phyloP scores from a whole-genome alignment of 2,113 vertebrate genomes.

The Cololabis saira region DNA sequence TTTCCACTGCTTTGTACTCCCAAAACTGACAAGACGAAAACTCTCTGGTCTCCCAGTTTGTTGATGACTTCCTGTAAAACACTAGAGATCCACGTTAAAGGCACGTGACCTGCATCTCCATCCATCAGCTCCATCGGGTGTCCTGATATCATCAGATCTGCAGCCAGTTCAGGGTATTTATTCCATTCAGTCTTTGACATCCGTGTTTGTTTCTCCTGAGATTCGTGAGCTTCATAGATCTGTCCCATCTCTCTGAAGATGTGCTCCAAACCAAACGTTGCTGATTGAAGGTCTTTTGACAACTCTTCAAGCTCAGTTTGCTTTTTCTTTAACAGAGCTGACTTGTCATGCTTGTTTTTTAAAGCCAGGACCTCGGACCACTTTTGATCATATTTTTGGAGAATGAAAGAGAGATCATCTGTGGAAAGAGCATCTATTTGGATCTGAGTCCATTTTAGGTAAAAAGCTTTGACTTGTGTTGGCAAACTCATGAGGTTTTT shows the following conservation, averaged over 20 bases:
- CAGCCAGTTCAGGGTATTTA: conserved; percentile 72
- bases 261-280: conserved; percentile 78
- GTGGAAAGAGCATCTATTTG: conserved; percentile 59
- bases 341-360: conserved; percentile 51
- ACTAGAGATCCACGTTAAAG: conserved; percentile 80
- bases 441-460: conserved; percentile 75
- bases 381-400: conserved; percentile 53
- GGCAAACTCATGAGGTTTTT: conserved; percentile 33
- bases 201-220: conserved; percentile 5
- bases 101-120: conserved; percentile 82
- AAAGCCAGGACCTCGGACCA: conserved; percentile 61
- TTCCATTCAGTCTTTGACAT: not conserved
- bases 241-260: conserved; percentile 83
- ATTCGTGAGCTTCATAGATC: conserved; percentile 78
- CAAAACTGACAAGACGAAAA: conserved; percentile 85
- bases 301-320: conserved; percentile 64
- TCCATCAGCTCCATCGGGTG: conserved; percentile 86
- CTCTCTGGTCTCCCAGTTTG: conserved; percentile 73
- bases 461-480: conserved; percentile 63
- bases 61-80: conserved; percentile 78
- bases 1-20: conserved; percentile 83
- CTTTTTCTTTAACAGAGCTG: not conserved
- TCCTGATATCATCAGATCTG: conserved; percentile 81
- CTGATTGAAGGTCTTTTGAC: conserved; percentile 60
- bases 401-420: conserved; percentile 48